Conservation (phyloP, 2,113 vertebrate species). For the Natator depressus region DNA sequence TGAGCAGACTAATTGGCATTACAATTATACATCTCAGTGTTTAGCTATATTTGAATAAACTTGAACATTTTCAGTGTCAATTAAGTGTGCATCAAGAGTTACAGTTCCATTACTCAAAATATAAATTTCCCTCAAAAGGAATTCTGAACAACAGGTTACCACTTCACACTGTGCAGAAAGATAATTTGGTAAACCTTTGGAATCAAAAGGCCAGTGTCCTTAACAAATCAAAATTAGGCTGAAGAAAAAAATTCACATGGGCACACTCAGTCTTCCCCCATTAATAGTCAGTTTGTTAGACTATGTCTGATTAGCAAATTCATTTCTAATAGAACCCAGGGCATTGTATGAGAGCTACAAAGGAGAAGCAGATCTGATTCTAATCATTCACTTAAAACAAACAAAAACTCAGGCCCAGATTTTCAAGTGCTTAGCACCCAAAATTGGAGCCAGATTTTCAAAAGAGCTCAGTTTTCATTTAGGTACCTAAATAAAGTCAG, state of each 20-base stretch:
- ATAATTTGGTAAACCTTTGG: constrained; percentile 19
- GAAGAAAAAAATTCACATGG: not conserved
- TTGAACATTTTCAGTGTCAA: constrained; percentile 37
- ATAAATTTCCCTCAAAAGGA: constrained; percentile 39
- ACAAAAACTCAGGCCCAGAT: not conserved
- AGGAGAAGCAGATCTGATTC: not conserved
- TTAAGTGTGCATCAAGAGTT: constrained; percentile 51
- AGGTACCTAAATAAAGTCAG: not conserved
- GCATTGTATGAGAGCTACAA: not conserved
- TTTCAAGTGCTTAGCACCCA: not conserved
- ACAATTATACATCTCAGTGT: constrained; percentile 33
- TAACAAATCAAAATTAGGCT: not conserved
- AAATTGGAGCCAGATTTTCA: not conserved
- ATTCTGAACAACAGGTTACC: constrained; percentile 15
- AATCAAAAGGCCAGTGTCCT: not conserved
- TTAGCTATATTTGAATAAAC: constrained; percentile 43
- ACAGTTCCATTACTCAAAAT: constrained; percentile 9
- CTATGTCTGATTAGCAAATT: not conserved
- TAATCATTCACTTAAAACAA: not conserved
- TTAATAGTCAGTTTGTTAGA: not conserved
- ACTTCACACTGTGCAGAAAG: not conserved
- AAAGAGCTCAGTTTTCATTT: not conserved
- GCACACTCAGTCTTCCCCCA: not conserved
- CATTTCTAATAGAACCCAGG: not conserved
- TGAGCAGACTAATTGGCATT: constrained; percentile 53